Percentiles rank a stretch among this genome's conserved stretches.
Conservation (phyloP, 2,113 vertebrate species). For the Apodemus sylvaticus region DNA sequence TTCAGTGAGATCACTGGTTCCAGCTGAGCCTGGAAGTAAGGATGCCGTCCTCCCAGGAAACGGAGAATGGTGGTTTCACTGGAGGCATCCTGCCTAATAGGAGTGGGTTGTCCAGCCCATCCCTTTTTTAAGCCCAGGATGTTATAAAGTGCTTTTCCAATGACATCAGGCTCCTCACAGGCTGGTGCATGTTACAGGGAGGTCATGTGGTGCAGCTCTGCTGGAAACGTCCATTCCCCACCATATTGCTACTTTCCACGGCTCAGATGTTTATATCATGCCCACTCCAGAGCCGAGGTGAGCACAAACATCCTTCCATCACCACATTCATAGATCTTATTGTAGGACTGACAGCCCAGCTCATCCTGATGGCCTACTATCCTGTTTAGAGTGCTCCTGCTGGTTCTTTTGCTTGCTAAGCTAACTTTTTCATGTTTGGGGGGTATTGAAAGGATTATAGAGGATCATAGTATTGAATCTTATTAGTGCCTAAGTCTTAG, state of each 20-base stretch:
- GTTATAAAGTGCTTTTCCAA: not conserved
- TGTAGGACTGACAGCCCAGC: not conserved
- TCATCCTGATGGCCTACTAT: not conserved
- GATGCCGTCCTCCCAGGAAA: not conserved
- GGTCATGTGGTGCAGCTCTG: not conserved
- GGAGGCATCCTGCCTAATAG: not conserved
- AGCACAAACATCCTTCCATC: not conserved
- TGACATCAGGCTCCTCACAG: not conserved
- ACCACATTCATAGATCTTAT: not conserved
- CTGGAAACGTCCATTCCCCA: not conserved
- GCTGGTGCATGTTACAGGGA: not conserved
- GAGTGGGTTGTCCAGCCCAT: not conserved
- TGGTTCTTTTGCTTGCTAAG: slow-evolving; percentile 38
- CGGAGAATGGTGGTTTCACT: not conserved
- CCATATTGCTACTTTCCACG: not conserved
- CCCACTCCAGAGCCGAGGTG: slow-evolving; percentile 29
- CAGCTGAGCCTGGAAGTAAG: not conserved
- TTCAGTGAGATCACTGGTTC: not conserved
- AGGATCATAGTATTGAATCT: not conserved
- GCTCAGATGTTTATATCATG: slow-evolving; percentile 6
- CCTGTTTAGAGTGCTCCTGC: slow-evolving; percentile 26
- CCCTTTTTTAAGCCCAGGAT: not conserved
- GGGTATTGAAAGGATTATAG: not conserved
- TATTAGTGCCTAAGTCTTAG: not conserved
- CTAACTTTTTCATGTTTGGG: not conserved